Conservation (phyloP, 1,140 invertebrate species). For the Ceratina calcarata region DNA sequence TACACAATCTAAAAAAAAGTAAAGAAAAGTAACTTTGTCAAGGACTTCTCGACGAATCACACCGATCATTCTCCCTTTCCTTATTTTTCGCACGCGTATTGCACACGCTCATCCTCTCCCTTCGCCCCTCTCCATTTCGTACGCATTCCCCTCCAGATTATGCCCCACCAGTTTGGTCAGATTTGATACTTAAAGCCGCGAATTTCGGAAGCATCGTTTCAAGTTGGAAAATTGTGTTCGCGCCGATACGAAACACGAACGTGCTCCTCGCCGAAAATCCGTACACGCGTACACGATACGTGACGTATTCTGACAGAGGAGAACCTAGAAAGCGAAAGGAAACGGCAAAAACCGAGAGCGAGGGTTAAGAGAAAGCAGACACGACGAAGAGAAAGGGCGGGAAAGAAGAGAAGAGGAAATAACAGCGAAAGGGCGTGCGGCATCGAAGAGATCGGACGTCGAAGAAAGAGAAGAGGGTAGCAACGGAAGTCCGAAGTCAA, state of each 20-base stretch:
- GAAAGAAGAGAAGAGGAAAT: background rate
- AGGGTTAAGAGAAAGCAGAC: background rate
- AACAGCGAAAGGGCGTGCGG: background rate
- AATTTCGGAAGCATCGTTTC: conserved; percentile 34
- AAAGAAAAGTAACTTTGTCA: no score
- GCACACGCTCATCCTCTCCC: background rate
- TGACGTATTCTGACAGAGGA: background rate
- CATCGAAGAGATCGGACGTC: no score
- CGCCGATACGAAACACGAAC: background rate
- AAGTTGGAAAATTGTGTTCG: conserved; percentile 16
- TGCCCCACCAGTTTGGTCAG: conserved; percentile 16
- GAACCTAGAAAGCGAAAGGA: background rate
- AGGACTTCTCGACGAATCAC: background rate
- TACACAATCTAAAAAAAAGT: background rate
- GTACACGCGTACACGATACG: background rate
- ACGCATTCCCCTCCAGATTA: conserved; percentile 21
- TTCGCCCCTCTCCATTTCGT: background rate
- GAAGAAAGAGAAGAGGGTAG: background rate
- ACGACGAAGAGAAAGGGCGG: background rate
- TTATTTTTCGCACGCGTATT: background rate
- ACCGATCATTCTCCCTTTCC: background rate
- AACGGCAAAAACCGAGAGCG: background rate
- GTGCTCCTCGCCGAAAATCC: background rate
- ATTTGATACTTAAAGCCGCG: conserved; percentile 28
- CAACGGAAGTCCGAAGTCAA: background rate